Evolutionary conservation across 2,888 invertebrate species (phyloP).

Genomic region (Polylopha cassiicola): DNA sequence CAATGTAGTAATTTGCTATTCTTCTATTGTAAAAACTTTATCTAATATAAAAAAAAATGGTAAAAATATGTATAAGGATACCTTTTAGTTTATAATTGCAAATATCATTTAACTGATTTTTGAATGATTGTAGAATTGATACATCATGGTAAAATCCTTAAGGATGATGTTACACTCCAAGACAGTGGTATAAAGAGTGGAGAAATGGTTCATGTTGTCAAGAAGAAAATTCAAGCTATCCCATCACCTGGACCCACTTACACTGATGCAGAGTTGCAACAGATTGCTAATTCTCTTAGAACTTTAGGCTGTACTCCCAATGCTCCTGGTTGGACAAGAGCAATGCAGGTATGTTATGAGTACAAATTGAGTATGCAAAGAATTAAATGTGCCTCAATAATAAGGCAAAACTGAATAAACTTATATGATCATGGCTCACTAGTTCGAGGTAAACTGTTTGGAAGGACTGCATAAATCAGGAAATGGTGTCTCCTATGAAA

Average conservation of each 20-base stretch:
- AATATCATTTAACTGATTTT: no score
- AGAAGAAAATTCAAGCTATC: constrained; percentile 55
- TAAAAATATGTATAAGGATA: background rate
- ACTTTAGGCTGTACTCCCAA: constrained; percentile 77
- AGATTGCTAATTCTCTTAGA: constrained; percentile 79
- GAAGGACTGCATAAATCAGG: no score
- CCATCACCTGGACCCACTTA: constrained; percentile 62
- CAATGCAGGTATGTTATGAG: constrained; percentile 80
- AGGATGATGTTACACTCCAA: constrained; percentile 76
- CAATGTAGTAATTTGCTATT: no score
- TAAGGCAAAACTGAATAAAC: no score
- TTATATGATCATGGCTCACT: no score
- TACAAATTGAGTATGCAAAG: no score
- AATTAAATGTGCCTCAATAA: no score
- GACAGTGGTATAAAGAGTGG: constrained; percentile 79
- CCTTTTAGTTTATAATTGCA: no score
- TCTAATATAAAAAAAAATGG: background rate
- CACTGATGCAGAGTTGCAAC: constrained; percentile 78
- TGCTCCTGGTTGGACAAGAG: constrained; percentile 80
- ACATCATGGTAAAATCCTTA: constrained; percentile 83
- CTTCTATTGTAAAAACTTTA: no score
- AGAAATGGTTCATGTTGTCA: constrained; percentile 76
- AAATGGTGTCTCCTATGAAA: no score
- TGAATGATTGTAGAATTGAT: constrained; percentile 82
- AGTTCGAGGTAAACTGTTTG: no score